Base-by-base conservation (phyloP, 2,797 vertebrate species). In the Neosalanx taihuensis region DNA sequence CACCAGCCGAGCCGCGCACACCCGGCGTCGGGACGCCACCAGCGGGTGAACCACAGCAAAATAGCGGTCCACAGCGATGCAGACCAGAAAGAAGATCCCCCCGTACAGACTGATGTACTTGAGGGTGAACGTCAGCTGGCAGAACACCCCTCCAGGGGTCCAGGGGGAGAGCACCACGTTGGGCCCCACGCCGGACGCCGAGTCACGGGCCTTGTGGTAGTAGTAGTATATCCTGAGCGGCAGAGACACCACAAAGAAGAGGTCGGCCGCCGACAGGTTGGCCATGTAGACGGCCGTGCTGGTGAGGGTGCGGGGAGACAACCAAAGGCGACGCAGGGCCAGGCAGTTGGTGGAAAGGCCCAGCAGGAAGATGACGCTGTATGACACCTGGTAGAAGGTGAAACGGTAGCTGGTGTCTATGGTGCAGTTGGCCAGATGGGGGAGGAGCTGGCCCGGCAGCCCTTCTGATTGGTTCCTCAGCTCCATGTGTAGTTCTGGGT, bases 101-200 rank as follows among this genome's bases (percentile, higher is more conserved):
- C 90, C 91, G 6, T 93, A 93, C 59, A 92, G 75, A 73, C 90
- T 92, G 82, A 93, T 91, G 81, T 93, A 93, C 81, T 92, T 92
- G 1, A 93, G 73, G 31, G 78, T 83, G 75, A 93, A 93, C 3
- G 92, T 92, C 62, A 90, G 70, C 71, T 89, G 86, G 79, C 90
- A 92, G 82, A 85, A 92, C 0, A 41, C 35, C 0, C 5, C 74
- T 6, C 85, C 86, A 1, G 82, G 80, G 12, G 51, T 85, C 90
- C 89, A 91, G 3, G 69, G 26, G 13, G 15, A 17, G 4, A 7
- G 51, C 51, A 2, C 51, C 18, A 17, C 3, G 13, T n/a, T 7
- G 4, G 51, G 51, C 3, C 15, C 51, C 17, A 17, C 4, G 3
- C 26, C 72, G 3, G 76, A 75, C 58, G 65, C 69, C 49, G 26